Percentiles rank a stretch among this genome's conserved stretches.
Conservation (phyloP, 2,888 invertebrate genomes). For the Melitaea athalia region DNA sequence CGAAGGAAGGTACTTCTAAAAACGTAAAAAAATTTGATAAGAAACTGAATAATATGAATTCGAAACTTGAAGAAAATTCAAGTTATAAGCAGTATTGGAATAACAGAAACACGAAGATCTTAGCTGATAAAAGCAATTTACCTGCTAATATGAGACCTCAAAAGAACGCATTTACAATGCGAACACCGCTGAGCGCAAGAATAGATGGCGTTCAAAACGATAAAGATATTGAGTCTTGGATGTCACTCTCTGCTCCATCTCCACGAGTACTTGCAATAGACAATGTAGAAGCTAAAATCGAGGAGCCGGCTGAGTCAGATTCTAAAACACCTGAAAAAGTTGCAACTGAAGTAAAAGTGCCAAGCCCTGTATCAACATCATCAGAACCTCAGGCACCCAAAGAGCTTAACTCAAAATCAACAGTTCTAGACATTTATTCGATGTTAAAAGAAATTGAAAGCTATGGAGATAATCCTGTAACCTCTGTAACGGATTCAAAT, state of each 20-base stretch:
- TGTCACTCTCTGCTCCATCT: slow-evolving; percentile 71
- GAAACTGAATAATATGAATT: slow-evolving; percentile 52
- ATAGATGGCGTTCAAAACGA: slow-evolving; percentile 71
- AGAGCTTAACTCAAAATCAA: slow-evolving; percentile 64
- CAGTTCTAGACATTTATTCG: slow-evolving; percentile 77
- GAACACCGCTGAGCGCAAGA: slow-evolving; percentile 66
- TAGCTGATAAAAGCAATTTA: slow-evolving; percentile 45
- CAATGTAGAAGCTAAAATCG: slow-evolving; percentile 40
- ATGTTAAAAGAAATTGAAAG: slow-evolving; percentile 79
- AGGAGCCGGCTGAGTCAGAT: slow-evolving; percentile 31
- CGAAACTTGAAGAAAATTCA: slow-evolving; percentile 51
- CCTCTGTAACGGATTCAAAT: slow-evolving; percentile 48
- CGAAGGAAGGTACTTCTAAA: slow-evolving; percentile 47
- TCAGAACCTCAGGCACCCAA: slow-evolving; percentile 47
- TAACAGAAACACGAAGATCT: slow-evolving; percentile 54
- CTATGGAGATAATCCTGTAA: slow-evolving; percentile 70
- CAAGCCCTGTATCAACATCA: slow-evolving; percentile 39
- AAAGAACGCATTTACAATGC: slow-evolving; percentile 57
- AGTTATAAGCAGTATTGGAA: slow-evolving; percentile 64
- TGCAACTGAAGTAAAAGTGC: slow-evolving; percentile 25
- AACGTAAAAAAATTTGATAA: slow-evolving; percentile 58
- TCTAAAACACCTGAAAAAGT: slow-evolving; percentile 11
- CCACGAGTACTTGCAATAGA: slow-evolving; percentile 60
- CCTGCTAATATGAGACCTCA: slow-evolving; percentile 55
- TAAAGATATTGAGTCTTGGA: slow-evolving; percentile 78